Conservation (phyloP, 2,888 invertebrate species). For the Tetheella fluctuosa region DNA sequence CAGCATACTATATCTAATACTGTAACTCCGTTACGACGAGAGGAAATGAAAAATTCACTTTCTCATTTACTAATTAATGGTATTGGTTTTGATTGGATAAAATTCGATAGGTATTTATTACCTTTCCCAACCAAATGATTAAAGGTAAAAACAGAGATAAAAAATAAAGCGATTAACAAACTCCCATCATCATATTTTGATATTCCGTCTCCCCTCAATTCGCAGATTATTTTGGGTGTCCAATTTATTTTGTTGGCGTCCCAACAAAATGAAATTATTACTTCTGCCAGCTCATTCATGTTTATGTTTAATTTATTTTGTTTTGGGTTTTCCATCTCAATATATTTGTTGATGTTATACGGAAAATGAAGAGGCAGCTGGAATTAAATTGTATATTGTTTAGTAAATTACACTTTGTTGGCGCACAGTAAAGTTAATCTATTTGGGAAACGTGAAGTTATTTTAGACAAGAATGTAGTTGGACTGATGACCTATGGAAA, state of each 20-base stretch:
- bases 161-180: conserved; percentile 1
- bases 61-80: no score
- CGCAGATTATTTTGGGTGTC: conserved; percentile 4
- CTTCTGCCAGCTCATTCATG: conserved; percentile 3
- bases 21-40: no score
- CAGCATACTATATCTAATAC: no score
- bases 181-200: neutral
- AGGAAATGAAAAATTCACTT: no score
- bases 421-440: no score
- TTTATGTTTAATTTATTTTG: neutral
- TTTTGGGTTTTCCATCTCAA: neutral
- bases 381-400: no score
- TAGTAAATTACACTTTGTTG: no score
- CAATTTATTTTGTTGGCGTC: conserved; percentile 6
- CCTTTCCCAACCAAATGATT: neutral
- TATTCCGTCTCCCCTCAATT: neutral
- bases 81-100: no score
- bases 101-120: neutral
- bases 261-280: neutral
- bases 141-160: neutral
- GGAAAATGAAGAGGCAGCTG: no score
- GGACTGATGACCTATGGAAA: no score
- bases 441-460: no score
- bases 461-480: no score
- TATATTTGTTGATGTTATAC: neutral